phyloP scores from a whole-genome alignment of 2,797 vertebrate genomes.

The Enteromius radiatus region DNA sequence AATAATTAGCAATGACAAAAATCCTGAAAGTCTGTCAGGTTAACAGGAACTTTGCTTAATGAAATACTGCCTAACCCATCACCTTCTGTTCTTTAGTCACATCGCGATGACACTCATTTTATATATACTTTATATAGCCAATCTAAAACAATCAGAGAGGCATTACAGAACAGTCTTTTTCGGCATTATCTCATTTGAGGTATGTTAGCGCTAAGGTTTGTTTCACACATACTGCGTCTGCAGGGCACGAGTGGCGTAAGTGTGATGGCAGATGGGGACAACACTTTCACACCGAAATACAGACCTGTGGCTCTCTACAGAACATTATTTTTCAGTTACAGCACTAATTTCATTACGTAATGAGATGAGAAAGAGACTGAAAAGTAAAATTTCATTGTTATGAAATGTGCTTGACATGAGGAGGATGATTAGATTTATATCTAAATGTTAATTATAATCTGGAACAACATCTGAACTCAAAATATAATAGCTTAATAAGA shows the following conservation, averaged over 20 bases:
- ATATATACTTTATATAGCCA: constrained; percentile 46
- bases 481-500: neutral
- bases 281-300: neutral
- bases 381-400: neutral
- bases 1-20: constrained; percentile 78
- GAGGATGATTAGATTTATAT: neutral
- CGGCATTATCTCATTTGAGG: neutral
- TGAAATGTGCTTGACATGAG: neutral
- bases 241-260: neutral
- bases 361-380: too few species aligned
- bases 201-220: neutral
- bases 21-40: constrained; percentile 64
- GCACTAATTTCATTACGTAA: neutral
- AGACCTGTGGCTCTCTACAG: neutral
- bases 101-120: constrained; percentile 55
- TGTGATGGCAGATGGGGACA: neutral
- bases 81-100: constrained; percentile 55
- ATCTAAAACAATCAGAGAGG: neutral
- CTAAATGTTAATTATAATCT: neutral
- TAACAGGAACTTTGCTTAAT: constrained; percentile 51
- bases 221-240: neutral
- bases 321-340: neutral
- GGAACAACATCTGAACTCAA: neutral
- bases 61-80: constrained; percentile 36
- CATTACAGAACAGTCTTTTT: constrained; percentile 30